These are phyloP conservation scores for Ethmia dodecea DNA, from an alignment of 2,888 invertebrate species.

Conservation along the genomic window DNA sequence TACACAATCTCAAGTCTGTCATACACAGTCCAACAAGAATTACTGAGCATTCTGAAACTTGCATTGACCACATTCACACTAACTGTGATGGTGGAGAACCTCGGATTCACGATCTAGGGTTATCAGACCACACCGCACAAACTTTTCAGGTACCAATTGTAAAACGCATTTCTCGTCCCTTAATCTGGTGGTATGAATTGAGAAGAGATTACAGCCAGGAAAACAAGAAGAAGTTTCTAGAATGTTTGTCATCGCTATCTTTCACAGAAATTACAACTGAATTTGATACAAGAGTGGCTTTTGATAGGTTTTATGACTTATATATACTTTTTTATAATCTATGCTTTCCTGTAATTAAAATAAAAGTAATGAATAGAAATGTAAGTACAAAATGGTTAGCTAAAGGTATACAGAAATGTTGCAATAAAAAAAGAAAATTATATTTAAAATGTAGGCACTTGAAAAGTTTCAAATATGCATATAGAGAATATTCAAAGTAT, in stretches of 20 bases:
- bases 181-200: constrained; percentile 1
- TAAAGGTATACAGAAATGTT: background rate
- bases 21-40: constrained; percentile 1
- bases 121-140: constrained; percentile 4
- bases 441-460: background rate
- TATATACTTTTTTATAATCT: background rate
- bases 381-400: background rate
- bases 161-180: background rate
- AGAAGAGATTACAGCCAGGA: background rate
- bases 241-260: background rate
- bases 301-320: background rate
- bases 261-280: background rate
- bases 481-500: background rate
- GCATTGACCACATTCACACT: constrained; percentile 3
- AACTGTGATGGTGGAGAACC: background rate
- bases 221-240: background rate
- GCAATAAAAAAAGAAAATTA: background rate
- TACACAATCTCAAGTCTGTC: background rate
- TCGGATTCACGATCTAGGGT: background rate
- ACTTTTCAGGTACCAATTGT: background rate
- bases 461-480: background rate
- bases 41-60: background rate
- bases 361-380: background rate
- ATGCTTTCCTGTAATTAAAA: background rate
- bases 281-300: background rate